Evolutionary conservation across 2,797 vertebrate species (phyloP).

Genomic region (Crenuchus spilurus): DNA sequence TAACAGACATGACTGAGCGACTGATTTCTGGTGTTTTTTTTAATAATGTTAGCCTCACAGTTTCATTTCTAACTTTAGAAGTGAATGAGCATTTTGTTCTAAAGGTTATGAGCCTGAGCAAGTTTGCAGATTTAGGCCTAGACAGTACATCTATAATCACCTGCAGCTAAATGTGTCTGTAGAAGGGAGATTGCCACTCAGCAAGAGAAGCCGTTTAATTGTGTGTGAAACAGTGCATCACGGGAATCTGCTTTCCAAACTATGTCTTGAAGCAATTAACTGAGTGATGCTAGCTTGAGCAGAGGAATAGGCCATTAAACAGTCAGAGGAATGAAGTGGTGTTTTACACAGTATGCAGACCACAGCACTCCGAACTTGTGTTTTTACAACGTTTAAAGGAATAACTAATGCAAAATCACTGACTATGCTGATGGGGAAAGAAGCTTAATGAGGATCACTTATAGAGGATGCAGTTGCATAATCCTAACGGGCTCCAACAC

Average conservation of each 20-base stretch:
- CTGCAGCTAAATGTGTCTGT: conserved; percentile 7
- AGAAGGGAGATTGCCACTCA: neutral
- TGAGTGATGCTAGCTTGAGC: neutral
- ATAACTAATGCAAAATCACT: neutral
- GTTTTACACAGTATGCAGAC: neutral
- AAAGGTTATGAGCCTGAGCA: too few species aligned
- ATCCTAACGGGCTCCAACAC: neutral
- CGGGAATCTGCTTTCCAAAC: conserved; percentile 28
- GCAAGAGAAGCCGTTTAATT: conserved; percentile 36
- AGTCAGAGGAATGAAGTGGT: neutral
- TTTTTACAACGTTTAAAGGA: neutral
- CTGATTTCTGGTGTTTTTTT: too few species aligned
- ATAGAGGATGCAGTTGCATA: neutral
- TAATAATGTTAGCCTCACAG: too few species aligned
- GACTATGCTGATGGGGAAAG: neutral
- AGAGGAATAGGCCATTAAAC: neutral
- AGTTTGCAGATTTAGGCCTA: too few species aligned
- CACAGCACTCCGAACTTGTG: neutral
- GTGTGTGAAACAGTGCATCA: conserved; percentile 42
- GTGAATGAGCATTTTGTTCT: too few species aligned
- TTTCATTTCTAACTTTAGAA: too few species aligned
- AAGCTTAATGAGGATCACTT: neutral
- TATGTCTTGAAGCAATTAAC: conserved; percentile 44
- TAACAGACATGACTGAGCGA: too few species aligned
- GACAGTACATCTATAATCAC: neutral